These are phyloP conservation scores for Catostylus mosaicus DNA, from an alignment of 30 jellyfish, hydroid and myxozoan species.

Conservation along the genomic window DNA sequence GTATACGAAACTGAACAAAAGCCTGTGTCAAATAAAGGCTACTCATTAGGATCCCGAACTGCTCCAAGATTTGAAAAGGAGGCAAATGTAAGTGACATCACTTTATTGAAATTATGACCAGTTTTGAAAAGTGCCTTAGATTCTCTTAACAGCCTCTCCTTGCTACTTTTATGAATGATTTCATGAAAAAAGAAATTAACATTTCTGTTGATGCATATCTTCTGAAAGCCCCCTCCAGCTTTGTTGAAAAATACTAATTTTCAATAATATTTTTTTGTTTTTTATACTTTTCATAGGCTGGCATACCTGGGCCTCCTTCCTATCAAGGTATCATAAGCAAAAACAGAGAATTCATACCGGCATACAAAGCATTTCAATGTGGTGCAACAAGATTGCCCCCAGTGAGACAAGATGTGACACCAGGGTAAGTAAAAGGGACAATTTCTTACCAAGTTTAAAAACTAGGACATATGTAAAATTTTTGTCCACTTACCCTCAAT, in stretches of 20 bases:
- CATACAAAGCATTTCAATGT: conserved; percentile 81
- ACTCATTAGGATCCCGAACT: conserved; percentile 88
- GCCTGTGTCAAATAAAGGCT: conserved; percentile 85
- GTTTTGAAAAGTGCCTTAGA: no score
- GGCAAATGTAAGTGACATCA: conserved; percentile 28
- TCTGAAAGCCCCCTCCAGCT: no score
- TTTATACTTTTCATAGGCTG: conserved; percentile 13
- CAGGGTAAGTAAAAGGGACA: conserved; percentile 92
- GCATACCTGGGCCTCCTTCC: conserved; percentile 90
- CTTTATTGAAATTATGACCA: no score
- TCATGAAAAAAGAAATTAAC: no score
- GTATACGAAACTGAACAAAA: conserved; percentile 55
- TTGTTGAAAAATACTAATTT: no score
- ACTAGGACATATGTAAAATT: no score
- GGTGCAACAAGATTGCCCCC: conserved; percentile 84
- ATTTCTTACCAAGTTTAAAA: no score
- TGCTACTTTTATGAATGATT: no score
- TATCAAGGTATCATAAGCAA: conserved; percentile 83
- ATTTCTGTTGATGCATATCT: no score
- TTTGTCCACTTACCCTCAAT: no score
- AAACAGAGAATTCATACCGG: conserved; percentile 72
- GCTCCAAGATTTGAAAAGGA: conserved; percentile 76
- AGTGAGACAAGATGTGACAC: conserved; percentile 70
- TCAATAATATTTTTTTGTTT: no score
- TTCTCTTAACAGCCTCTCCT: no score